phyloP scores from a whole-genome alignment of 2,113 vertebrate genomes.

The Hydrochoerus hydrochaeris region DNA sequence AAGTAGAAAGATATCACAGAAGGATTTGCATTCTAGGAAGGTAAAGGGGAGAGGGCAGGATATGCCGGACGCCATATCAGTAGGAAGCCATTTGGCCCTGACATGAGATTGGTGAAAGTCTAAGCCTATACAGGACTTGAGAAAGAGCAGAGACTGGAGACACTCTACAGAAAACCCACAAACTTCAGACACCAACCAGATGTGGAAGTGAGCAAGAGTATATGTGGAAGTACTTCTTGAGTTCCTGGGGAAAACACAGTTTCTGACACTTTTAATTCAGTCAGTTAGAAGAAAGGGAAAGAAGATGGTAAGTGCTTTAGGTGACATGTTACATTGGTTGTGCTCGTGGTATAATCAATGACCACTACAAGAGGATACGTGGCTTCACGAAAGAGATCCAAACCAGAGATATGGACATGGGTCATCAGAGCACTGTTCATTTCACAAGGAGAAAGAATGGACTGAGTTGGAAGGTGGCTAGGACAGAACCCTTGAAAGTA shows the following conservation, averaged over 20 bases:
- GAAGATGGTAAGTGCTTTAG: neutral
- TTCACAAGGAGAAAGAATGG: neutral
- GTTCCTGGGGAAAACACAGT: neutral
- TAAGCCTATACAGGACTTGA: rapidly evolving
- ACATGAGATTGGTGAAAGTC: neutral
- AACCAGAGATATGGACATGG: no score
- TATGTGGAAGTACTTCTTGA: neutral
- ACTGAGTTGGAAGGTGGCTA: neutral
- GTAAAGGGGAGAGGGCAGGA: neutral
- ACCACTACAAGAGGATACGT: neutral
- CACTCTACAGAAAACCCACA: neutral
- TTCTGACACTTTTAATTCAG: neutral
- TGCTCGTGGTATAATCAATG: neutral
- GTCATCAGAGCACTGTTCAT: neutral
- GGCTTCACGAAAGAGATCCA: neutral
- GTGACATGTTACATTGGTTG: no score
- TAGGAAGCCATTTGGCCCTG: neutral
- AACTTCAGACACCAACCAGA: neutral
- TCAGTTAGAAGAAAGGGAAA: neutral
- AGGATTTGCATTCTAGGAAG: neutral
- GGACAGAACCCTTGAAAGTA: neutral
- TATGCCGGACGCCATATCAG: neutral
- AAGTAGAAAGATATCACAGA: neutral
- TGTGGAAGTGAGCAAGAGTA: neutral
- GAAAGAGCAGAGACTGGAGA: neutral